Evolutionary conservation across 2,113 vertebrate genomes (phyloP), one percentile per base, ranked within the genome.

Genomic region (Datnioides undecimradiatus): DNA sequence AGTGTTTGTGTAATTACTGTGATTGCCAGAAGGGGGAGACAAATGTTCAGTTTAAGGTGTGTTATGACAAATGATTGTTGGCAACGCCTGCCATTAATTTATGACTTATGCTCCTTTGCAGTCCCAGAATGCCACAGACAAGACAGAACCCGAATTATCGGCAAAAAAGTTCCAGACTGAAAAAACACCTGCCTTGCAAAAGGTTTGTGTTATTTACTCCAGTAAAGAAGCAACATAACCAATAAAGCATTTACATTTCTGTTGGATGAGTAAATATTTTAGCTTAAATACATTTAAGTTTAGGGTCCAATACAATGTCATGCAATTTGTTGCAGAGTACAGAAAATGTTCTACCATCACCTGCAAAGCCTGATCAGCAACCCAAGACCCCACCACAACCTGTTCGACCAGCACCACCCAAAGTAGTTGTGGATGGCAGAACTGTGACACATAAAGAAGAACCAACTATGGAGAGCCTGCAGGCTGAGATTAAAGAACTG

Each of bases 401-500:
- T 0, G n/a, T 33, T 21, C 87, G 80, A 55, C 81, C 89, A 27
- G 3, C 57, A 19, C 72, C 31, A 5, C 90, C 83, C 3, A 91
- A 79, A 64, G 45, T 57, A 0, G 6, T 55, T 0, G 25, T 80
- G 60, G 83, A 87, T 5, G 45, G 52, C 33, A 86, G 23, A 65
- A 60, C 64, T 5, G 72, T 59, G 43, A 55, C 52, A 40, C 69
- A 66, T 25, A 91, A 83, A 45, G 86, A 91, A 11, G 79, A 84
- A 8, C 10, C 68, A 3, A 91, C 79, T 0, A 1, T 94, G 74
- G 81, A 91, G 5, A 70, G 86, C 55, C 79, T 96, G 51, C 85
- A 93, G 43, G 83, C 80, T 4, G 93, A 95, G 23, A 78, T 96
- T 66, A 92, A 80, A 66, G 95, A 96, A 63, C 90, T 96, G 70